Evolutionary conservation across 2,888 invertebrate species (phyloP).

Genomic region (Coenonympha glycerion): DNA sequence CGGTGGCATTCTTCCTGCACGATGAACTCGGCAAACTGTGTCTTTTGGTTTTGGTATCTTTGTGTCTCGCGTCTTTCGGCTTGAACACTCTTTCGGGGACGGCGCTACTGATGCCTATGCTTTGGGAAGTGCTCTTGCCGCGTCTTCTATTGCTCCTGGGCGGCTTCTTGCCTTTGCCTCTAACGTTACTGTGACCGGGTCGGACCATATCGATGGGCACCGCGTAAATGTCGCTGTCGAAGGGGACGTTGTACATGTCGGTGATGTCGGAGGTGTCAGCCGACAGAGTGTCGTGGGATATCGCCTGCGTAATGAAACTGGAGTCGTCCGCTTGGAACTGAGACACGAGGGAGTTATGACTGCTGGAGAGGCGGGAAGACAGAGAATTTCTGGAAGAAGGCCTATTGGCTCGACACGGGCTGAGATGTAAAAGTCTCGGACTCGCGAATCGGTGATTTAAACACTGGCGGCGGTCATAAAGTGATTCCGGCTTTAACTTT

Average conservation of each 20-base stretch:
- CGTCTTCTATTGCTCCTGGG: conserved; percentile 58
- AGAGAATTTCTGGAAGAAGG: conserved; percentile 86
- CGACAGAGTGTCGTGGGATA: conserved; percentile 87
- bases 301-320: conserved; percentile 90
- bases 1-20: conserved; percentile 67
- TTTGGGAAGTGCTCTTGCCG: conserved; percentile 52
- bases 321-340: conserved; percentile 88
- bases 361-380: conserved; percentile 86
- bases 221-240: conserved; percentile 91
- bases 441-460: conserved; percentile 63
- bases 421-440: conserved; percentile 74
- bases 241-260: conserved; percentile 91
- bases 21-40: conserved; percentile 83
- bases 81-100: conserved; percentile 46
- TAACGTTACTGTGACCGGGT: conserved; percentile 64
- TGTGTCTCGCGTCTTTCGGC: conserved; percentile 49
- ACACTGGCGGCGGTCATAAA: conserved; percentile 63
- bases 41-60: conserved; percentile 75
- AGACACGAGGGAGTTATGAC: conserved; percentile 87
- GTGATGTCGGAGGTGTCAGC: conserved; percentile 83
- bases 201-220: conserved; percentile 88
- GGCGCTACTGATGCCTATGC: conserved; percentile 37
- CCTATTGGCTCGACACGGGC: conserved; percentile 77
- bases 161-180: conserved; percentile 57
- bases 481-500: conserved; percentile 54